Base-by-base conservation (phyloP, 2,888 invertebrate genomes). In the Cheilosia soror region DNA sequence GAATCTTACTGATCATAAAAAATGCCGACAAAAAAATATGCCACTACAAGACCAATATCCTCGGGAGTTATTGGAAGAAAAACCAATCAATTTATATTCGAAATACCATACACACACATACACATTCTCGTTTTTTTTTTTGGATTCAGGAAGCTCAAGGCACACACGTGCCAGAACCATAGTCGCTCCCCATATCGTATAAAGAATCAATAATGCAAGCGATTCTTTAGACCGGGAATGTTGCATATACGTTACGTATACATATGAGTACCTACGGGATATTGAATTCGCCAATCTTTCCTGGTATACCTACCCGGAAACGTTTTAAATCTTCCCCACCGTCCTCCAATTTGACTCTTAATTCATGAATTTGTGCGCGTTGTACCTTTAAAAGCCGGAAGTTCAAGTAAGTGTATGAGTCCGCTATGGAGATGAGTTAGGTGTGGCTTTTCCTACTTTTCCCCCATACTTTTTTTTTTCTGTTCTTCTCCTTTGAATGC, bases 201-300 rank as follows among this genome's bases (percentile, higher is more conserved):
- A 25, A 44, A 75, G 79, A 83, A 79, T 83, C 68, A 83, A 83
- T 83, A 78, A 51, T 73, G 83, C 63, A 83, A 66, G 37, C 53
- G 29, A 69, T 62, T 53, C 51, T 47, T 44, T 5, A 49, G 37
- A 60, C 25, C 51, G 20, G n/a, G 27, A 7, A 68, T 47, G 47
- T 29, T 68, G 31, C 33, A 9, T 5, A 5, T 55, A 11, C 1
- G 7, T 27, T 4, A 27, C 29, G 13, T 27, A 53, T 29, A 51
- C 60, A 53, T 33, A 37, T n/a, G 11, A 13, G 13, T 7, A 33
- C 51, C 37, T 4, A 20, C 25, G 42, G 58, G 47, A 71, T 76
- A 82, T 76, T 76, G 65, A 76, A 71, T 76, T 71, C 55, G 57
- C 57, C 68, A 69, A 75, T 69, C 49, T 76, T 47, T 25, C 37